These are phyloP conservation scores for Geodia barretti DNA, from an alignment of 37 sponge, comb jelly and placozoan species.

Conservation along the genomic window DNA sequence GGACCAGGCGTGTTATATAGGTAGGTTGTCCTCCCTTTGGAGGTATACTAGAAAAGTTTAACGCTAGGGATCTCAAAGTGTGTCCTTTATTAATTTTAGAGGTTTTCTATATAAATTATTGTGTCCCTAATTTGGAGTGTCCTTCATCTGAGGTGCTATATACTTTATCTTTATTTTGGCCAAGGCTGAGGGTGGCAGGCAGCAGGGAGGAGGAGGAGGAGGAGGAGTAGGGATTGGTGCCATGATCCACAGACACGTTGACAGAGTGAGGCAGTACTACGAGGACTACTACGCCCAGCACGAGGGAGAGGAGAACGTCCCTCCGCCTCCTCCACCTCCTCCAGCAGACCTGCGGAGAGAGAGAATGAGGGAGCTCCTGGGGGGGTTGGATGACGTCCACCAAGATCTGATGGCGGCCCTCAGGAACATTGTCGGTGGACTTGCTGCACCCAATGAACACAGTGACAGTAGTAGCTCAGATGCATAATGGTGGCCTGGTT, in stretches of 20 bases:
- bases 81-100: too few species aligned
- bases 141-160: too few species aligned
- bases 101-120: too few species aligned
- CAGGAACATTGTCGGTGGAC: constrained; percentile 10
- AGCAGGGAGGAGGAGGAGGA: background rate
- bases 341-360: background rate
- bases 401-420: constrained; percentile 23
- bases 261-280: background rate
- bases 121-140: too few species aligned
- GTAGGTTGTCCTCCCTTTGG: too few species aligned
- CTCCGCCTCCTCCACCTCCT: background rate
- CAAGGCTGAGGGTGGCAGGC: background rate
- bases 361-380: background rate
- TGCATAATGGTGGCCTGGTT: too few species aligned
- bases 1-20: too few species aligned
- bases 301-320: background rate
- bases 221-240: too few species aligned
- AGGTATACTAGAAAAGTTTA: too few species aligned
- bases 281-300: background rate
- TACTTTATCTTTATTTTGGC: too few species aligned
- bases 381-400: constrained; percentile 23
- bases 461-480: background rate
- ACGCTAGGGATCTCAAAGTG: too few species aligned
- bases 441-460: background rate
- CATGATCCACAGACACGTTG: background rate